A percentile compares a stretch with the other conserved stretches of the same genome.
These are phyloP conservation scores for Paraplagusia blochii DNA, from an alignment of 2,113 vertebrate genomes.

Conservation along the genomic window DNA sequence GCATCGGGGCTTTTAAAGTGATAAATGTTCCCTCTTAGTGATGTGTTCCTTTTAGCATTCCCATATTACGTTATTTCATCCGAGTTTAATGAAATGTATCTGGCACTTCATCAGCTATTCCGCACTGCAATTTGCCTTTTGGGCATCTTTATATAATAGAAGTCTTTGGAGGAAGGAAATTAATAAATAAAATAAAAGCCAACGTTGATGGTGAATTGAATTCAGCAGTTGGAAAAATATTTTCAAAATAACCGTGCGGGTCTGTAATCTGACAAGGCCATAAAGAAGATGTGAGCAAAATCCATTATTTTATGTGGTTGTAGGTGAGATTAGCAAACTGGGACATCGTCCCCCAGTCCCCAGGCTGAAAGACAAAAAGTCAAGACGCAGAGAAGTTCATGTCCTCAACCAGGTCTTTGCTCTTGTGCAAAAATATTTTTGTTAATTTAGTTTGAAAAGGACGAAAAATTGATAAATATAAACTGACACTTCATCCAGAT, in stretches of 20 bases:
- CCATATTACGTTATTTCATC: constrained; percentile 69
- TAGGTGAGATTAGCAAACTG: neutral
- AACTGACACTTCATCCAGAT: too few relatives aligned
- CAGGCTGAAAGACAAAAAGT: neutral
- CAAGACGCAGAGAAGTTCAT: too few relatives aligned
- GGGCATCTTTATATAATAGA: constrained; percentile 63
- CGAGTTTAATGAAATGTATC: constrained; percentile 74
- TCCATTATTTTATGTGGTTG: constrained; percentile 17
- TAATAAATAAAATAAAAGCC: neutral
- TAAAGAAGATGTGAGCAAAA: constrained; percentile 15
- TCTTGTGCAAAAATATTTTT: too few relatives aligned
- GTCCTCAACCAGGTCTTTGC: too few relatives aligned
- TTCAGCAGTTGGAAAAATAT: constrained; percentile 30
- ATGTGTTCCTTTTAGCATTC: constrained; percentile 61
- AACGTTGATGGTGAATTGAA: constrained; percentile 42
- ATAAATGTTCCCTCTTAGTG: constrained; percentile 60
- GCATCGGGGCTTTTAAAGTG: constrained; percentile 57
- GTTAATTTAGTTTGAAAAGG: too few relatives aligned
- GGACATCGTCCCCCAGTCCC: neutral
- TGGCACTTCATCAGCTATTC: constrained; percentile 68
- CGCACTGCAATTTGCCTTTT: constrained; percentile 59
- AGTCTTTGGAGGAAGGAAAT: neutral
- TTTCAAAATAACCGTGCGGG: constrained; percentile 26
- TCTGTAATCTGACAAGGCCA: constrained; percentile 15
- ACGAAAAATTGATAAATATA: too few relatives aligned